phyloP scores from a whole-genome alignment of 1,140 invertebrate species.

The Phocides pigmalion region DNA sequence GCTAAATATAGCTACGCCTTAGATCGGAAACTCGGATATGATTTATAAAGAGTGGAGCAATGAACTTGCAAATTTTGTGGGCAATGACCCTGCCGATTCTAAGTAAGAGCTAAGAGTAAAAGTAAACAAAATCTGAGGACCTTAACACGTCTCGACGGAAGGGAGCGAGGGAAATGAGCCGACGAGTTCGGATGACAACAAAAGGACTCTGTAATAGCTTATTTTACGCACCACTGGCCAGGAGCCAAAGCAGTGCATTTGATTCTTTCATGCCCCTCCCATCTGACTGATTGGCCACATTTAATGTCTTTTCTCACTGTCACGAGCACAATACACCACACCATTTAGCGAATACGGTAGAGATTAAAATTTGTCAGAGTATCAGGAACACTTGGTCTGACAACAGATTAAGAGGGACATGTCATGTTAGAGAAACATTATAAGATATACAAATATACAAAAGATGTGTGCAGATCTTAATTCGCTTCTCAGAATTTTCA shows the following conservation, averaged over 20 bases:
- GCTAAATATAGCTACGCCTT: constrained; percentile 25
- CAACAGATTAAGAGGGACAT: constrained; percentile 34
- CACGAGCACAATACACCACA: constrained; percentile 43
- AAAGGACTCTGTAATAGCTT: constrained; percentile 65
- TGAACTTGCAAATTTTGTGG: constrained; percentile 33
- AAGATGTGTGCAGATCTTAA: background rate
- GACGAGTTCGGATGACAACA: constrained; percentile 52
- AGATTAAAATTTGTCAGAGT: constrained; percentile 42
- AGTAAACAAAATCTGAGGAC: constrained; percentile 24
- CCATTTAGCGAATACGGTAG: constrained; percentile 48
- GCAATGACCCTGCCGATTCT: constrained; percentile 7
- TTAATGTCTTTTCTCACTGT: constrained; percentile 46
- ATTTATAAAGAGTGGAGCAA: constrained; percentile 27
- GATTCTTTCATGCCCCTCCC: constrained; percentile 41
- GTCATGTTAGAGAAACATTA: constrained; percentile 12
- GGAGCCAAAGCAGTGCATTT: constrained; percentile 58
- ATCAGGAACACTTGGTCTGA: constrained; percentile 44
- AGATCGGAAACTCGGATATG: constrained; percentile 28
- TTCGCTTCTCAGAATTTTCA: constrained; percentile 1
- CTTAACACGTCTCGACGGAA: constrained; percentile 40
- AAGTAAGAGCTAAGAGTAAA: constrained; percentile 17
- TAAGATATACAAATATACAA: background rate
- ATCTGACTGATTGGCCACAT: constrained; percentile 49
- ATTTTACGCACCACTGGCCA: constrained; percentile 65
- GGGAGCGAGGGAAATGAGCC: constrained; percentile 47